Evolutionary conservation across 2,113 vertebrate genomes (phyloP).

Genomic region (Petaurus breviceps): DNA sequence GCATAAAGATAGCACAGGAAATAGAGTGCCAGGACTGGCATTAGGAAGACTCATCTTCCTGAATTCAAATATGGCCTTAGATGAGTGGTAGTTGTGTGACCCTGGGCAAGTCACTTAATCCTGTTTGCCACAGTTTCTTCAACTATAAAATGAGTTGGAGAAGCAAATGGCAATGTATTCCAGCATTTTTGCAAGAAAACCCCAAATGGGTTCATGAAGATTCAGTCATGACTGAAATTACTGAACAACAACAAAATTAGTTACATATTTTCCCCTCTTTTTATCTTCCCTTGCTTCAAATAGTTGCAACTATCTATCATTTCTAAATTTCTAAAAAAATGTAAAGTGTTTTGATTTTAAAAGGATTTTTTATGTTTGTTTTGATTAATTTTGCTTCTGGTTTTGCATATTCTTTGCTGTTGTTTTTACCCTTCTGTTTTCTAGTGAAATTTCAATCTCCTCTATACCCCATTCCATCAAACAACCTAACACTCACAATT

Average conservation of each 20-base stretch:
- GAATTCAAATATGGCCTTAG: too few relatives aligned
- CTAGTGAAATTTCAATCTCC: slow-evolving; percentile 40
- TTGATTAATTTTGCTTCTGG: slow-evolving; percentile 59
- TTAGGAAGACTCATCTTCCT: too few relatives aligned
- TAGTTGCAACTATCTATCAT: background rate
- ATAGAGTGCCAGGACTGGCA: too few relatives aligned
- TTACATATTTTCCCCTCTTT: background rate
- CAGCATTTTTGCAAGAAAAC: too few relatives aligned
- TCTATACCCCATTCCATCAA: slow-evolving; percentile 61
- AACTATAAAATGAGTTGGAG: too few relatives aligned
- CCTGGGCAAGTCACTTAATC: too few relatives aligned
- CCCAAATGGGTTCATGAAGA: background rate
- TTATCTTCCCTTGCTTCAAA: background rate
- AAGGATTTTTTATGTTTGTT: slow-evolving; percentile 55
- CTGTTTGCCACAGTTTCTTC: too few relatives aligned
- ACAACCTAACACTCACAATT: slow-evolving; percentile 61
- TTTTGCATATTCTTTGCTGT: slow-evolving; percentile 60
- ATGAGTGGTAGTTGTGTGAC: too few relatives aligned
- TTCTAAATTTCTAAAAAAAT: background rate
- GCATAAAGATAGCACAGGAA: background rate
- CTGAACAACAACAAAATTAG: background rate
- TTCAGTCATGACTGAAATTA: background rate
- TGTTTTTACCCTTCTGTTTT: slow-evolving; percentile 57
- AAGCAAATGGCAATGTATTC: too few relatives aligned
- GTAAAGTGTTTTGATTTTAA: slow-evolving; percentile 35